A percentile compares a stretch with the other conserved stretches of the same genome.
Evolutionary conservation across 2,888 invertebrate species (phyloP).

Genomic region (Macrosiphum euphorbiae): DNA sequence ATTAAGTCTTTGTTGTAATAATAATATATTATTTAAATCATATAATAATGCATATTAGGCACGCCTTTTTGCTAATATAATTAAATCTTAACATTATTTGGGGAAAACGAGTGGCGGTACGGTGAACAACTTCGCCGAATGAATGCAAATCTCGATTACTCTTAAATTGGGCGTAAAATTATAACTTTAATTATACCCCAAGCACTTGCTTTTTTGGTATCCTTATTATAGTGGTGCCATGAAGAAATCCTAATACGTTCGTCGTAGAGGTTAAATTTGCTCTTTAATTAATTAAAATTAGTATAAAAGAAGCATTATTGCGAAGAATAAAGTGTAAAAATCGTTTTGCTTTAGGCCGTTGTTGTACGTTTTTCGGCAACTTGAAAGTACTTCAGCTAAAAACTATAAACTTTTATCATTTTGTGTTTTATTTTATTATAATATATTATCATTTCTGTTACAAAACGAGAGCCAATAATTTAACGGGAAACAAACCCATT

Average conservation of each 20-base stretch:
- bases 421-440: neutral
- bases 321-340: neutral
- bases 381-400: neutral
- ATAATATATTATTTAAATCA: neutral
- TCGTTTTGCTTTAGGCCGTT: neutral
- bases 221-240: neutral
- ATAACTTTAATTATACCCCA: slow-evolving; percentile 19
- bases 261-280: neutral
- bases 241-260: neutral
- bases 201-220: neutral
- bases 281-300: neutral
- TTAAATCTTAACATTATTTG: neutral
- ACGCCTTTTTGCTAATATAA: neutral
- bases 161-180: slow-evolving; percentile 42
- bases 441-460: neutral
- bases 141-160: neutral
- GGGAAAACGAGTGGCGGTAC: neutral
- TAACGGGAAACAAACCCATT: neutral
- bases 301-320: neutral
- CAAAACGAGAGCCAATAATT: neutral
- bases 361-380: neutral
- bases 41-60: neutral
- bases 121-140: neutral
- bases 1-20: neutral
- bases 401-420: neutral